phyloP scores from a whole-genome alignment of 2,113 vertebrate species.

The Dunckerocampus dactyliophorus region DNA sequence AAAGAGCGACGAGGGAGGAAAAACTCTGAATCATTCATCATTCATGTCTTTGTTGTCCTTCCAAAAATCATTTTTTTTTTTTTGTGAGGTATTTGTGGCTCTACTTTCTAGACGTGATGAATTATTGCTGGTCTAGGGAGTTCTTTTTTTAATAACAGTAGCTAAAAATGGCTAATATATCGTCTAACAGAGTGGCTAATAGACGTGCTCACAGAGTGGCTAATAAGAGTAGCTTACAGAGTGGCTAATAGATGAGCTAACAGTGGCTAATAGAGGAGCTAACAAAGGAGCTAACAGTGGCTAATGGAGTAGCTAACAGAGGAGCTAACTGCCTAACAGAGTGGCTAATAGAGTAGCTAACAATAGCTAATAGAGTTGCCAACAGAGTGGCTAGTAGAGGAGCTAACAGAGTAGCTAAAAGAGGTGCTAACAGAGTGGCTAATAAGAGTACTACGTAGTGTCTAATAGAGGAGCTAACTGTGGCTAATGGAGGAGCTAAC shows the following conservation, averaged over 20 bases:
- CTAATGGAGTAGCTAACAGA: not conserved
- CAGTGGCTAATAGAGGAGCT: not conserved
- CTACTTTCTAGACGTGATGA: constrained; percentile 72
- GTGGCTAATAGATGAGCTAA: not conserved
- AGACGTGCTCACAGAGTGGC: too few species aligned
- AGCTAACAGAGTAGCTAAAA: not conserved
- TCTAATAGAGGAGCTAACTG: not conserved
- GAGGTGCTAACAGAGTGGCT: not conserved
- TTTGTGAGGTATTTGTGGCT: constrained; percentile 54
- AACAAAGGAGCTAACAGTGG: not conserved
- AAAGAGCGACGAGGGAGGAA: constrained; percentile 49
- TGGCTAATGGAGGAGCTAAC: not conserved
- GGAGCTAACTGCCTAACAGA: not conserved
- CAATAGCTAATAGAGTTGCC: not conserved
- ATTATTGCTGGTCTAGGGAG: constrained; percentile 68
- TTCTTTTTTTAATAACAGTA: constrained; percentile 8
- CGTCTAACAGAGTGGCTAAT: too few species aligned
- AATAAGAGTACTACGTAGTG: not conserved
- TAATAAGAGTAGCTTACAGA: too few species aligned
- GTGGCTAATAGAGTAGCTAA: not conserved
- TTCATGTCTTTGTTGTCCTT: constrained; percentile 69
- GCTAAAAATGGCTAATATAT: too few species aligned
- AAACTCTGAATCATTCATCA: constrained; percentile 75
- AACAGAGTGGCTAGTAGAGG: not conserved
- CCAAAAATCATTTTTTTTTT: constrained; percentile 64